These are phyloP conservation scores for Sylvicapra grimmia DNA, from an alignment of 2,113 vertebrate species.

Conservation along the genomic window DNA sequence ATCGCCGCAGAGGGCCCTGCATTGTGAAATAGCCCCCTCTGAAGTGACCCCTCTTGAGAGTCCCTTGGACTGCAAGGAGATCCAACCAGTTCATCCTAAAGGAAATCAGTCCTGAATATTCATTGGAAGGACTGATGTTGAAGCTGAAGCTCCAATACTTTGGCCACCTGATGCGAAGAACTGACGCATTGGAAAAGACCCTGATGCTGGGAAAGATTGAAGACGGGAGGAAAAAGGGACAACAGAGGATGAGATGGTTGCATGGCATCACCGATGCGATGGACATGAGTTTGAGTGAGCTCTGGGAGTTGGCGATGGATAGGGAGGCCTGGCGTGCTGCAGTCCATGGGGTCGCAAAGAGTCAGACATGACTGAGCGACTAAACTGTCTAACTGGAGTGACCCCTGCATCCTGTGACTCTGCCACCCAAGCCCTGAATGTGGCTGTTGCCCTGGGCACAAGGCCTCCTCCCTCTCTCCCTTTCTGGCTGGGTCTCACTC, in stretches of 20 bases:
- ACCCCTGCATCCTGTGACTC: not conserved
- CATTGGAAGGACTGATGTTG: not conserved
- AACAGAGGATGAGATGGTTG: not conserved
- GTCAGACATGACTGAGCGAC: not conserved
- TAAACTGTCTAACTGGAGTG: not conserved
- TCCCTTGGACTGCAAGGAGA: not conserved
- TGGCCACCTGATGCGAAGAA: not conserved
- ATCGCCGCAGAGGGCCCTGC: not conserved
- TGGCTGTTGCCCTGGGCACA: not conserved
- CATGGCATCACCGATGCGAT: fast-evolving
- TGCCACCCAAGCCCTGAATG: not conserved
- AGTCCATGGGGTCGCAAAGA: not conserved
- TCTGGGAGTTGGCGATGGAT: not conserved
- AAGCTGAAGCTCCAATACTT: not conserved
- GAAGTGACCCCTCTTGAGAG: not conserved
- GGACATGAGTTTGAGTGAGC: not conserved
- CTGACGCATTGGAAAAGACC: not conserved
- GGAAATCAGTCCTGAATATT: not conserved
- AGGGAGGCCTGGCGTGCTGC: not conserved
- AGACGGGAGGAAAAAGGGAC: not conserved
- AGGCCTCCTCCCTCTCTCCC: not conserved
- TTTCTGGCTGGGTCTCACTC: not conserved
- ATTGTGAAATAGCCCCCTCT: not conserved
- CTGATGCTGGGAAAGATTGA: not conserved
- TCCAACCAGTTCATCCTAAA: not conserved